phyloP scores from a whole-genome alignment of 2,888 invertebrate genomes.

The Zygogramma bicolorata region DNA sequence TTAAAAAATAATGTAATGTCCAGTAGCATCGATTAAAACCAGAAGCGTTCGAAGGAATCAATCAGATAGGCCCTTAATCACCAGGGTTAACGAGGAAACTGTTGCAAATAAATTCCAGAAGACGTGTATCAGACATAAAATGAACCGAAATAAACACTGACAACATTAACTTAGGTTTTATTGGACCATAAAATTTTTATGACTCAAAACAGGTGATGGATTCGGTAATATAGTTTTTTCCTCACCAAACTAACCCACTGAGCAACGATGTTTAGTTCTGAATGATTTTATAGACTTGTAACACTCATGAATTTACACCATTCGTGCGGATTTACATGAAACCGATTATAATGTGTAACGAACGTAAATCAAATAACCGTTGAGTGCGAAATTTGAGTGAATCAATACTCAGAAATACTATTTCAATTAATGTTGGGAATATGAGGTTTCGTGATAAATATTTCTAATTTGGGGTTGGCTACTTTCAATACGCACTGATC shows the following conservation, averaged over 20 bases:
- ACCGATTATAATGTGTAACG: neutral
- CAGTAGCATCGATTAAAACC: too few relatives aligned
- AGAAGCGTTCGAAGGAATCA: neutral
- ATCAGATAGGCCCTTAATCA: neutral
- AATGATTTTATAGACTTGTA: constrained; percentile 1
- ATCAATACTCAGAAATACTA: neutral
- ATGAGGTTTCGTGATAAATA: too few relatives aligned
- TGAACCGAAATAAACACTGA: constrained; percentile 38
- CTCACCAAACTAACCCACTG: neutral
- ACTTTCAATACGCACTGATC: too few relatives aligned
- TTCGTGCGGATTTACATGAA: neutral
- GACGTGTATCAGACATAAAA: constrained; percentile 25
- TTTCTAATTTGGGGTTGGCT: too few relatives aligned
- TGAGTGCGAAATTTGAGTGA: too few relatives aligned
- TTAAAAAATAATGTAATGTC: too few relatives aligned
- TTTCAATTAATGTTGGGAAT: neutral
- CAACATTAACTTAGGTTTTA: constrained; percentile 43
- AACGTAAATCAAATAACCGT: neutral
- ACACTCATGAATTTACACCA: neutral
- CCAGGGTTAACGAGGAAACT: neutral
- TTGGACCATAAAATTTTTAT: constrained; percentile 44
- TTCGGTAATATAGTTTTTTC: constrained; percentile 36
- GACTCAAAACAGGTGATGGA: constrained; percentile 41
- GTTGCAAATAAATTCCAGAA: constrained; percentile 17
- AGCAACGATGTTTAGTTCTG: neutral